Evolutionary conservation across 2,888 invertebrate species (phyloP), one percentile per base, ranked within the genome.

Genomic region (Neoscelio sp.): DNA sequence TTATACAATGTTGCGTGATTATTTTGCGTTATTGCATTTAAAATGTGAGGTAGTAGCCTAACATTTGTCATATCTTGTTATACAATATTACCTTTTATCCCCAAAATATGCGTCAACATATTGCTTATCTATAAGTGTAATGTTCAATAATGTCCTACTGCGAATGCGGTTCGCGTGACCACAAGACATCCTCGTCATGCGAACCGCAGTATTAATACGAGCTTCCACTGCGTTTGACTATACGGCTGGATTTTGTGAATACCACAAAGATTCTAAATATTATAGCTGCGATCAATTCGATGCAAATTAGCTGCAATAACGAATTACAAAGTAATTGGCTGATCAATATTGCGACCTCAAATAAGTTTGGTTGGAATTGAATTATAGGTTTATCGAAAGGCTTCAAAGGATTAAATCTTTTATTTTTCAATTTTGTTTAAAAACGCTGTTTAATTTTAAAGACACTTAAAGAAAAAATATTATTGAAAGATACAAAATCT

Each of bases 41-140:
- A 35, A 33, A 35, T 10, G 18, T 44, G 30, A 18, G 23, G 17
- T 26, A 18, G n/a, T 50, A 54, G 56, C 48, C 35, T 17, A 38
- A 48, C 18, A 38, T 50, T 60, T 58, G 64, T 65, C 77, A 64
- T 58, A 52, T 62, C 71, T 54, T 44, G 60, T 60, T 67, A 42
- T 73, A 74, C 40, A 68, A 42, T 56, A 67, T 68, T 33, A 38
- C 40, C 17, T 75, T 67, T 67, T 58, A 58, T 28, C 26, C 46
- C 46, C 18, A 62, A 68, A 76, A 68, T 64, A 64, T 68, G 64
- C 62, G 30, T 56, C 54, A 64, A 73, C 64, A 56, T 73, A 79
- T 80, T 76, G 85, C 84, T 83, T 85, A 85, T 85, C 85, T 85
- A 85, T 85, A 83, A 85, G 82, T 83, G 82, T 83, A 83, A 85